Conservation (phyloP, 2,888 invertebrate genomes). For the Drosophila mulleri region DNA sequence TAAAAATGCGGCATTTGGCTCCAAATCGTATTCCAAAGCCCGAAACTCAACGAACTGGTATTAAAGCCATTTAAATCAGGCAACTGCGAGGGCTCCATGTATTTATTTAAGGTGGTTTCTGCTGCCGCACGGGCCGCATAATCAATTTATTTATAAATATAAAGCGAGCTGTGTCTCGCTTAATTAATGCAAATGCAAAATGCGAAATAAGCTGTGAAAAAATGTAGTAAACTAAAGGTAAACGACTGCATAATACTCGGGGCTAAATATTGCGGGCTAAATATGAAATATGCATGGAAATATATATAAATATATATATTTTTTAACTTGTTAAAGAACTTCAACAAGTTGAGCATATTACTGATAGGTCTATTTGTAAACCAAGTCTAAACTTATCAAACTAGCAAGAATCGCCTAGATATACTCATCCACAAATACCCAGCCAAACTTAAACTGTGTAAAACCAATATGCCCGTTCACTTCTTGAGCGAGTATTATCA, state of each 20-base stretch:
- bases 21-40: conserved; percentile 4
- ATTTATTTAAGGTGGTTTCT: conserved; percentile 11
- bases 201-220: conserved; percentile 12
- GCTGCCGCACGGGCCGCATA: conserved; percentile 56
- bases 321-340: too few relatives aligned
- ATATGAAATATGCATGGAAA: not conserved
- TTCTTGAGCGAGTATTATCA: not conserved
- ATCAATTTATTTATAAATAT: conserved; percentile 72
- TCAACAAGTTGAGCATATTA: not conserved
- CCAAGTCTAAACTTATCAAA: not conserved
- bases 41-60: conserved; percentile 62
- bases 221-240: conserved; percentile 1
- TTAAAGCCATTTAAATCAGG: conserved; percentile 61
- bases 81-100: conserved; percentile 41
- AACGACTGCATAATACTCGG: not conserved
- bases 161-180: conserved; percentile 55
- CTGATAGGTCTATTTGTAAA: not conserved
- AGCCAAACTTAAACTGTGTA: not conserved
- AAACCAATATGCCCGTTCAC: not conserved
- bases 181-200: conserved; percentile 73
- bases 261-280: not conserved
- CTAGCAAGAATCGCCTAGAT: too few relatives aligned
- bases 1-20: conserved; percentile 47
- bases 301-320: too few relatives aligned
- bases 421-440: not conserved